These are phyloP conservation scores for Anastrepha ludens DNA, from an alignment of 1,140 invertebrate species.

Conservation along the genomic window DNA sequence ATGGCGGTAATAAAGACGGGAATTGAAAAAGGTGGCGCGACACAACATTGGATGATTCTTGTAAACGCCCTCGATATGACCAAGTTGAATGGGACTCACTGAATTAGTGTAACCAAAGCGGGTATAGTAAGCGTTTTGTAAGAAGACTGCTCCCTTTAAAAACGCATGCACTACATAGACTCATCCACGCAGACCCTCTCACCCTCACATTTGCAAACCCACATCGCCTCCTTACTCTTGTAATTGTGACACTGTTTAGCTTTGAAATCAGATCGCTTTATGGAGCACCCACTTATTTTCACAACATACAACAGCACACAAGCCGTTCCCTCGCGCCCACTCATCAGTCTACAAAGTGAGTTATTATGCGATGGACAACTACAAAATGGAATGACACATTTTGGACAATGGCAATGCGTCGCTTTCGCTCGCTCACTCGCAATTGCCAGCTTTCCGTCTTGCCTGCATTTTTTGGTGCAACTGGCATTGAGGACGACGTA, in stretches of 20 bases:
- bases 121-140: background rate
- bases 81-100: background rate
- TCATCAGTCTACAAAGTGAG: background rate
- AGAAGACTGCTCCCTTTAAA: background rate
- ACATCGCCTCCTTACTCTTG: background rate
- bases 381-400: constrained; percentile 8
- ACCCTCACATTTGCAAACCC: no score
- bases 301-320: background rate
- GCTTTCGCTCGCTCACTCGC: background rate
- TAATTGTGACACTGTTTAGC: background rate
- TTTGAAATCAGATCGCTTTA: constrained; percentile 36
- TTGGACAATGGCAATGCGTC: background rate
- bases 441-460: background rate
- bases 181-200: background rate
- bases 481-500: constrained; percentile 34
- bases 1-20: background rate
- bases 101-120: constrained; percentile 11
- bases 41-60: background rate
- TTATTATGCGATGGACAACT: constrained; percentile 1
- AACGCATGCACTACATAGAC: background rate
- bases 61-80: constrained; percentile 10
- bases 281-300: background rate
- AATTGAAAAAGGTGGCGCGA: background rate
- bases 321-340: background rate
- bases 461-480: constrained; percentile 2